Evolutionary conservation across 1,140 invertebrate genomes (phyloP), one percentile per base, ranked within the genome.

Genomic region (Copidosoma floridanum): DNA sequence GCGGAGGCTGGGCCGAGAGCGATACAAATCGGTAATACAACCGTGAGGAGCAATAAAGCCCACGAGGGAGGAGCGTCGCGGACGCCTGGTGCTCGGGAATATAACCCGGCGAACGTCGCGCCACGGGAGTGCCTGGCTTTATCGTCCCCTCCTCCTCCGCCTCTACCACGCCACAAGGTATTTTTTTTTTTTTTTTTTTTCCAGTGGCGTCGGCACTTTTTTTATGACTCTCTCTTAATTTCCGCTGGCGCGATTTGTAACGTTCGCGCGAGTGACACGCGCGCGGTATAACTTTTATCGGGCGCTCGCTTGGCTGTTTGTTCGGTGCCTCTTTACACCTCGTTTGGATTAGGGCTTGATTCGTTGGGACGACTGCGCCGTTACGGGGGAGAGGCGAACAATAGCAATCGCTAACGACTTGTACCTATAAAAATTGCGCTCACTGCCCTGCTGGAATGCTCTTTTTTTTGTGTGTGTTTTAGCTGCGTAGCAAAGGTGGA

Each of bases 21-120:
- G 68, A 68, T 68, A 70, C 68, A 70, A 67, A 68, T 70, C 63
- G 65, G 62, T 47, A 55, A 60, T 65, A 68, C 65, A 68, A 68
- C 65, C 44, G 56, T n/a, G n/a, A n/a, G n/a, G 61, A 64, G 63
- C 62, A 59, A 65, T 68, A 68, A 70, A 68, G 60, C 54, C 35
- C 37, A 59, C 57, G 63, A 63, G 60, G 40, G 43, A 58, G 60
- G 62, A 37, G 44, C 65, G 61, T 59, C 63, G 53, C 54, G 54
- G 48, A n/a, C n/a, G n/a, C n/a, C n/a, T n/a, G 5, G 26, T 14
- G 46, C 1, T 11, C 3, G 7, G 3, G 44, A 47, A 26, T 1
- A 3, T n/a, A 1, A 47, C 23, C 23, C 20, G 29, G 23, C 65
- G 61, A 65, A 60, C 44, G 20, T 7, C 44, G 61, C 56, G 61